Base-by-base conservation (phyloP, 2,113 vertebrate species). In the Vimba vimba region DNA sequence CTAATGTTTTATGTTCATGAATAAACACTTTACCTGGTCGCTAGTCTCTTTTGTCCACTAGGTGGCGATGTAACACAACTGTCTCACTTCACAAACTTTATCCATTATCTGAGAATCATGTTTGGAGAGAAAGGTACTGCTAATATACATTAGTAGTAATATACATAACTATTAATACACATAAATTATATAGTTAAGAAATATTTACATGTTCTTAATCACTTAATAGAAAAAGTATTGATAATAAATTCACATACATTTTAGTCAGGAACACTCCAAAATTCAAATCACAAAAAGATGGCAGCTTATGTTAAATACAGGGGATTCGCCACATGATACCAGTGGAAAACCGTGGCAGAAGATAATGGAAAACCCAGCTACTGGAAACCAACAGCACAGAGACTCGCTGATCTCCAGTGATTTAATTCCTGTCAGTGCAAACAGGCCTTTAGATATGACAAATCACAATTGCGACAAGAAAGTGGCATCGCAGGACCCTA, bases 31-130 rank as follows among this genome's bases (percentile, higher is more conserved):
- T 36, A 33, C 68, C 11, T 15, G 12, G n/a, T 4, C 4, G 27
- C 52, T 76, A 23, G 15, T 50, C 43, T 64, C 45, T 30, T 11
- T 30, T 76, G 43, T 75, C 83, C 88, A 75, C 84, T 39, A 86
- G 88, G 50, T 89, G 86, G 79, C 45, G 52, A 59, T 43, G 45
- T 76, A 60, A 81, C 45, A 47, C 25, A 21, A 43, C 27, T 21
- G 12, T 79, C 13, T 33, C 59, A 64, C 23, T 64, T 19, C 36
- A 62, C 4, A 79, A 45, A n/a, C 57, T 4, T n/a, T 25, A 17
- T 33, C 47, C 4, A 33, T 57, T 33, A 23, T 36, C 11, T 62
- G 1, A 27, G n/a, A 76, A n/a, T 75, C 23, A 47, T 25, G n/a
- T 77, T 52, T 21, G 1, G 4, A 30, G 23, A 4, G n/a, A 8